Evolutionary conservation across 2,888 invertebrate genomes (phyloP), one percentile per base, ranked within the genome.

Genomic region (Stenichneumon culpator): DNA sequence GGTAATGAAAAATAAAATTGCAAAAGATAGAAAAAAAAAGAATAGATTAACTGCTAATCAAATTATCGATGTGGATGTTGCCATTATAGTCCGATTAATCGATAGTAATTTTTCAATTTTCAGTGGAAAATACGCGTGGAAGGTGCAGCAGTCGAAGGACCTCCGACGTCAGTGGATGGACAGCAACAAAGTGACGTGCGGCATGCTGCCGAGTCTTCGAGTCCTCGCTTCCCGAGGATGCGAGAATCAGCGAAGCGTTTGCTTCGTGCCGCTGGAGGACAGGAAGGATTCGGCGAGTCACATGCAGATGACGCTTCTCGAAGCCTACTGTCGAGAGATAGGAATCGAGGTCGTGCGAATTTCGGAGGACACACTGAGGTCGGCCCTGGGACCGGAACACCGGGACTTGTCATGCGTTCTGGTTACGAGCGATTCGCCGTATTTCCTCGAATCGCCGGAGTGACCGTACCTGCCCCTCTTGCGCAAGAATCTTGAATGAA

Each of bases 321-420:
- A 97, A 91, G 97, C 97, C 0, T 97, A 97, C 93, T 97, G 97
- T 93, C 96, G 96, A 54, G 97, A 97, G 93, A 97, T 97, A 86
- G 97, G 96, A 88, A 97, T 97, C 90, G 96, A 96, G 90, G 96
- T 97, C 75, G 96, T 97, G 87, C 96, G 97, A 95, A 97, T 96
- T 93, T 94, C 91, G 47, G 88, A 87, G 44, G 86, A 90, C 22
- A 87, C 85, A 28, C 89, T 92, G 44, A 83, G 88, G 22, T 81
- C 89, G 5, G 88, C 88, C 39, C 82, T 93, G 36, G 92, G 92
- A 25, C 87, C 90, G 3, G 88, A 89, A 39, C 89, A 90, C 86
- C 85, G 88, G 9, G 93, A 93, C 84, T 80, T 92, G 11, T 91
- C 91, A 25, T 92, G 91, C 78, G 90, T 92, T 0, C 82, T 92